Base-by-base conservation (phyloP, 2,797 vertebrate genomes). In the Urosaurus nigricauda region DNA sequence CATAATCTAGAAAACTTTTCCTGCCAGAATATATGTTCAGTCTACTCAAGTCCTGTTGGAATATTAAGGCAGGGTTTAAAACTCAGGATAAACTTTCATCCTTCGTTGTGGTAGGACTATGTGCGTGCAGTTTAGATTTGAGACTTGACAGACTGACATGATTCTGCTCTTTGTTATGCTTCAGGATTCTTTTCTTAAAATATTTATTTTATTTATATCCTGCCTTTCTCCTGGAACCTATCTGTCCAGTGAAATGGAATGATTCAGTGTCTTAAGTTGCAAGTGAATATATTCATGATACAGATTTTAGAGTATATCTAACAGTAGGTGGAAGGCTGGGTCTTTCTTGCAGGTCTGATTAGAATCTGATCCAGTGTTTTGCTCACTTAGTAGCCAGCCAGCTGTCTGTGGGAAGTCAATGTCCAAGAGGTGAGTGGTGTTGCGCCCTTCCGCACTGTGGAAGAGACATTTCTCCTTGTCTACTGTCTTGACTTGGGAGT, bases 11-110 rank as follows among this genome's bases (percentile, higher is more conserved):
- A 40, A 77, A 90, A 75, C 47, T 86, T 83, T 13, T 0, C 26
- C 21, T 7, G 60, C 17, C 5, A 13, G 21, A 70, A 70, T 51
- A 0, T 43, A 2, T 79, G 56, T 68, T 87, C 0, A 0, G 89
- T 92, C 91, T 87, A 1, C 14, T 68, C 13, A 77, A 14, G 40
- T 91, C 0, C 75, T 47, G 0, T 77, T 89, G 19, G 83, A 86
- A 73, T 82, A 75, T 58, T 24, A 32, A 70, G 87, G 2, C 65
- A 86, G 40, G 58, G n/a, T 32, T 60, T 53, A 87, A 88, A 58
- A 74, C 83, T 79, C 21, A 32, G 78, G 40, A 88, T 84, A 65
- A 73, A 79, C 16, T 29, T 65, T 32, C 8, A 12, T 37, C 40
- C 13, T 81, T 21, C 35, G 60, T 68, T 88, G 35, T 83, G 24